These are phyloP conservation scores for Remorina albescens DNA, from an alignment of 2,797 vertebrate species.

Conservation along the genomic window DNA sequence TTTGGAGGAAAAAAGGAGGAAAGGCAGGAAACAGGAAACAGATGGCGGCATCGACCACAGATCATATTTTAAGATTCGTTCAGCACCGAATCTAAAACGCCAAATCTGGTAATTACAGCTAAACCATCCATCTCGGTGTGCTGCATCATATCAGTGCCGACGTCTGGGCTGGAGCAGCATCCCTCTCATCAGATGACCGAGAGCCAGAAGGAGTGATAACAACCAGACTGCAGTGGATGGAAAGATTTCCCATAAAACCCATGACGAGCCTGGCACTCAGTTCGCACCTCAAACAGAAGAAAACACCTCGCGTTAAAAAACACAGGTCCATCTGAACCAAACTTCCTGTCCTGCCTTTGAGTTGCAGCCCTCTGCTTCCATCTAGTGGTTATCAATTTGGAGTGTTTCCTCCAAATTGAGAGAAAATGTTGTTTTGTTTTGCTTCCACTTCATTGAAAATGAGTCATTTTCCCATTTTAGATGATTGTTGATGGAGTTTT, in stretches of 20 bases:
- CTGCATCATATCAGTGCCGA: not conserved
- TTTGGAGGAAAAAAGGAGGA: too few relatives aligned
- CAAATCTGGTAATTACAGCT: not conserved
- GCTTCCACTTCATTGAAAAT: too few relatives aligned
- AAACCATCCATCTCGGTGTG: not conserved
- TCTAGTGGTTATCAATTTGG: too few relatives aligned
- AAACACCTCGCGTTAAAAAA: too few relatives aligned
- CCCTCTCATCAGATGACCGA: not conserved
- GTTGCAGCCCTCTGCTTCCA: constrained; percentile 34
- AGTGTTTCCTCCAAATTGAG: too few relatives aligned
- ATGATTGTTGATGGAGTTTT: too few relatives aligned
- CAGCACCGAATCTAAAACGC: not conserved
- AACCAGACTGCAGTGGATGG: not conserved
- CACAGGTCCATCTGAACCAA: not conserved
- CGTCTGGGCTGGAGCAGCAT: not conserved
- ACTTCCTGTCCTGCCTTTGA: constrained; percentile 7
- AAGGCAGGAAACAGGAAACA: not conserved
- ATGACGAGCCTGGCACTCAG: not conserved
- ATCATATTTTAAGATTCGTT: not conserved
- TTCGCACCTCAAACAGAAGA: constrained; percentile 15
- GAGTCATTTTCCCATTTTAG: too few relatives aligned
- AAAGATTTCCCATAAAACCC: not conserved
- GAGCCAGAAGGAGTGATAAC: not conserved
- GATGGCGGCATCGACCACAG: not conserved
- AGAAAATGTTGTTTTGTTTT: too few relatives aligned